Evolutionary conservation across 64 coral and sea anemone species (phyloP), one percentile per base, ranked within the genome.

Genomic region (Pocillopora damicornis): DNA sequence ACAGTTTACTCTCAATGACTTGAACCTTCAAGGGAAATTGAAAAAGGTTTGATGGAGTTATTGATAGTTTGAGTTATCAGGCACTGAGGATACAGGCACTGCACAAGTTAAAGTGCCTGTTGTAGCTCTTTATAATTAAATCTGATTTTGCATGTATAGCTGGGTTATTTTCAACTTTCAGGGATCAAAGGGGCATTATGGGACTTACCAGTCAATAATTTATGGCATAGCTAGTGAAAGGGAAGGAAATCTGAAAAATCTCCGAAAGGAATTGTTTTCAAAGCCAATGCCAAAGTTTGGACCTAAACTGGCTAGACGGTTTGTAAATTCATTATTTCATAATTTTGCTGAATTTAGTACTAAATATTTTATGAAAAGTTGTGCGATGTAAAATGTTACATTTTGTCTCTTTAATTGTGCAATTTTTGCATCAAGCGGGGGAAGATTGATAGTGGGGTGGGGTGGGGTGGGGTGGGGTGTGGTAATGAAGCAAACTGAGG

Each of bases 141-240:
- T 10, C 18, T 14, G 14, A 57, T 13, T 10, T 36, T 6, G 60
- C 20, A 73, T 89, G 64, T 88, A 37, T 10, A 35, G 15, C 12
- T 65, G 17, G 35, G 37, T 35, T 15, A 9, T 77, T 74, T 61
- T 79, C 26, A 11, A 63, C 37, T 71, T 35, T 38, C 58, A 99
- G 97, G 97, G 97, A 34, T 76, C 76, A 18, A 84, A 22, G 0
- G 97, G 83, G 13, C 97, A 99, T 38, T 99, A 90, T 92, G 97
- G 97, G 11, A 99, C 97, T 16, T 99, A 99, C 22, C 97, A 99
- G 1, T 99, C 97, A 13, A 93, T 95, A 65, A 99, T 99, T 61
- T 87, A 99, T 84, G 97, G 97, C 57, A 66, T 99, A 73, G 97
- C 97, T 63, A 95, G 93, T 72, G 87, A 83, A 37, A 90, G 92